Percentiles rank a stretch among this genome's conserved stretches.
Evolutionary conservation across 1,140 invertebrate species (phyloP).

Genomic region (Lepeophtheirus salmonis): DNA sequence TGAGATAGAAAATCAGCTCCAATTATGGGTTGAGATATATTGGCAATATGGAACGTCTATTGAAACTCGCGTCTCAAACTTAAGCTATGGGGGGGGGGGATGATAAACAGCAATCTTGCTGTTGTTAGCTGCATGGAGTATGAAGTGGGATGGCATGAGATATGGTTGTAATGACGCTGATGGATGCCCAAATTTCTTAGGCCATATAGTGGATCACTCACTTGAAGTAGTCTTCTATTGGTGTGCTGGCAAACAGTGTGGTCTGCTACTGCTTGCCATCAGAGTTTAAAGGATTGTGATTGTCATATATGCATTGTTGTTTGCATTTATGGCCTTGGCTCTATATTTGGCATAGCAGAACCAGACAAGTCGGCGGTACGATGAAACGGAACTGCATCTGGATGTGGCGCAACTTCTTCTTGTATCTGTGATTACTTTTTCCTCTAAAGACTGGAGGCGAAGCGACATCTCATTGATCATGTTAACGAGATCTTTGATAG

Average conservation of each 20-base stretch:
- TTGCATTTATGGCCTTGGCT: neutral
- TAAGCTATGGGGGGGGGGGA: neutral
- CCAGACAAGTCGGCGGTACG: neutral
- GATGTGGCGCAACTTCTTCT: no score
- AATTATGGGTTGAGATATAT: slow-evolving; percentile 13
- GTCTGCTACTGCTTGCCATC: neutral
- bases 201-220: neutral
- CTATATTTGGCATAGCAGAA: neutral
- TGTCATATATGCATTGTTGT: neutral
- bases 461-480: neutral
- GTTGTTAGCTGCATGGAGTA: neutral
- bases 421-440: no score
- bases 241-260: neutral
- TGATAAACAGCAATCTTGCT: neutral
- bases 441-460: neutral
- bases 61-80: slow-evolving; percentile 23
- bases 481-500: neutral
- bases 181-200: neutral
- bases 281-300: neutral
- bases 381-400: neutral
- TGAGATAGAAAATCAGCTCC: slow-evolving; percentile 19
- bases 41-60: slow-evolving; percentile 19
- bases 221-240: neutral
- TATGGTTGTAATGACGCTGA: neutral
- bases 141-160: neutral